Percentiles rank a stretch among this genome's conserved stretches.
phyloP scores from a whole-genome alignment of 2,113 vertebrate genomes.

The Pseudois nayaur region DNA sequence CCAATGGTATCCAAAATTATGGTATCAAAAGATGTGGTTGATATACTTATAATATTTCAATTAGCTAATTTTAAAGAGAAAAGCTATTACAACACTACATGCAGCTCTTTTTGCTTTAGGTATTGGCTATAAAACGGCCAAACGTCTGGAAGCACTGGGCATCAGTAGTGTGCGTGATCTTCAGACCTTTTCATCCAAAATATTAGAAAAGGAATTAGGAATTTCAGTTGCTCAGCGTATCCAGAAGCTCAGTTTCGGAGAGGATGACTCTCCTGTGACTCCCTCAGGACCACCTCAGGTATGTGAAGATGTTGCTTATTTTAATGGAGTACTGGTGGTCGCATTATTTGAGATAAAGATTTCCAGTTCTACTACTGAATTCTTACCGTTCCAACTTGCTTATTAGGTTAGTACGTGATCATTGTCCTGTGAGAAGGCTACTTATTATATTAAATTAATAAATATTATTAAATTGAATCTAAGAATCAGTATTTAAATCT shows the following conservation, averaged over 20 bases:
- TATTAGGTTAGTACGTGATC: not conserved
- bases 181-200: slow-evolving; percentile 79
- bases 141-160: slow-evolving; percentile 84
- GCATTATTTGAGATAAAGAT: not conserved
- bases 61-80: not conserved
- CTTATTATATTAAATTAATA: slow-evolving; percentile 14
- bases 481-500: not conserved
- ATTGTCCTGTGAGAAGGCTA: not conserved
- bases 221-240: slow-evolving; percentile 81
- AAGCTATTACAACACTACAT: fast-evolving
- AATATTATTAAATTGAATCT: slow-evolving; percentile 4
- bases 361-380: not conserved
- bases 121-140: slow-evolving; percentile 87
- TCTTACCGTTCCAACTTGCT: not conserved
- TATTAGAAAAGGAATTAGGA: slow-evolving; percentile 86
- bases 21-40: not conserved
- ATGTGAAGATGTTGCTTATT: not conserved
- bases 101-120: slow-evolving; percentile 76
- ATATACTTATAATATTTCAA: not conserved
- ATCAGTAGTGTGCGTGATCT: slow-evolving; percentile 82
- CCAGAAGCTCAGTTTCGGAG: slow-evolving; percentile 85
- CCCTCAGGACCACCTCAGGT: slow-evolving; percentile 91
- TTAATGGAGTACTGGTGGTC: not conserved
- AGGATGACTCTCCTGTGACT: slow-evolving; percentile 86
- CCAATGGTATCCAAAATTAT: not conserved